A percentile compares a stretch with the other conserved stretches of the same genome.
Conservation (phyloP, 1,140 invertebrate species). For the Aphelenchoides avenae region DNA sequence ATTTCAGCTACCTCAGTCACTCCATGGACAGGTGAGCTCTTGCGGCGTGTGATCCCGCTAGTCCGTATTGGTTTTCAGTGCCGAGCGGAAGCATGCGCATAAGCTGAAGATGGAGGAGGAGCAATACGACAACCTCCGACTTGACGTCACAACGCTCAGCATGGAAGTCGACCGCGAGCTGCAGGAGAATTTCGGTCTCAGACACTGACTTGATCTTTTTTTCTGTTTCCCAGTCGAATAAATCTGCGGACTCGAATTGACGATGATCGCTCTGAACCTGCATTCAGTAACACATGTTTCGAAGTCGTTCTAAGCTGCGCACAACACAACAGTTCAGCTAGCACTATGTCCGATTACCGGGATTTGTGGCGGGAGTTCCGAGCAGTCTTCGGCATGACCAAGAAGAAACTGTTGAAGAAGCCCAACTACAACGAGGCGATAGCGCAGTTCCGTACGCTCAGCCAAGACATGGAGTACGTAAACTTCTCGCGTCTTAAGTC, state of each 20-base stretch:
- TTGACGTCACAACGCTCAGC: conserved; percentile 12
- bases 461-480: conserved; percentile 28
- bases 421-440: conserved; percentile 37
- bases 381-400: conserved; percentile 9
- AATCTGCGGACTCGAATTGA: too few species aligned
- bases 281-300: neutral
- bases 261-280: neutral
- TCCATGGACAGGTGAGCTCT: conserved; percentile 33
- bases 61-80: conserved; percentile 23
- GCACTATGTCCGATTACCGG: too few species aligned
- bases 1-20: conserved; percentile 42
- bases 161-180: conserved; percentile 32
- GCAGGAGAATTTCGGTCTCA: conserved; percentile 28
- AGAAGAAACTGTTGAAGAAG: conserved; percentile 44
- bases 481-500: too few species aligned
- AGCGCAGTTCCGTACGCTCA: conserved; percentile 8
- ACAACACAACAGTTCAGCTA: conserved; percentile 15
- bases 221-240: too few species aligned
- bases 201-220: too few species aligned
- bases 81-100: conserved; percentile 27
- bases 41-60: neutral
- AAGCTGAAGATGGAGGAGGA: conserved; percentile 17
- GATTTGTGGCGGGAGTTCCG: conserved; percentile 39
- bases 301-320: conserved; percentile 12
- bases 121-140: conserved; percentile 22